Conservation (phyloP, 2,888 invertebrate genomes). For the Coenonympha arcania region DNA sequence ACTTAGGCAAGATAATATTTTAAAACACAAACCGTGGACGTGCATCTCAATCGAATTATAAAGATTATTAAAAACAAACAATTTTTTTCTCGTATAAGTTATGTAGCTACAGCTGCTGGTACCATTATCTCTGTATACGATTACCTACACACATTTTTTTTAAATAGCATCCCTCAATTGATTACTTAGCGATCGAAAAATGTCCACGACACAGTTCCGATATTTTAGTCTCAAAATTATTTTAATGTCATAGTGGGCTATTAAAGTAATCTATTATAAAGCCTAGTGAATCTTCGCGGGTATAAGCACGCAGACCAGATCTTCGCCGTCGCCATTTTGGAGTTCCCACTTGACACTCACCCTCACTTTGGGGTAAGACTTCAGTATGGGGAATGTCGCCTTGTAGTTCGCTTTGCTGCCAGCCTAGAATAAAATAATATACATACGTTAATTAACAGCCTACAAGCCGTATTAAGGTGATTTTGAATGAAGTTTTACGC, state of each 20-base stretch:
- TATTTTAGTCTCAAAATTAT: too few species aligned
- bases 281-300: constrained; percentile 76
- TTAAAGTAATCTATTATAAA: neutral
- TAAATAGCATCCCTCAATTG: too few species aligned
- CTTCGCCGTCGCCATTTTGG: constrained; percentile 72
- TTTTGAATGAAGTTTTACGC: too few species aligned
- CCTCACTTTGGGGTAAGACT: constrained; percentile 79
- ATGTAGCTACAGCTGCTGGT: too few species aligned
- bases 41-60: neutral
- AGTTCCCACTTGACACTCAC: constrained; percentile 85
- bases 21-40: neutral
- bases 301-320: constrained; percentile 79
- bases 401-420: constrained; percentile 62
- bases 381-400: constrained; percentile 75
- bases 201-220: too few species aligned
- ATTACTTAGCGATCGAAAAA: too few species aligned
- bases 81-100: too few species aligned
- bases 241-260: too few species aligned
- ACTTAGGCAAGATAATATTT: constrained; percentile 11
- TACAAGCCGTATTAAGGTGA: too few species aligned
- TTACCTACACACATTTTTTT: too few species aligned
- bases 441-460: too few species aligned
- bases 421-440: constrained; percentile 42
- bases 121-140: too few species aligned
- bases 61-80: neutral